Evolutionary conservation across 1,140 invertebrate species (phyloP).

Genomic region (Nebria ingens): DNA sequence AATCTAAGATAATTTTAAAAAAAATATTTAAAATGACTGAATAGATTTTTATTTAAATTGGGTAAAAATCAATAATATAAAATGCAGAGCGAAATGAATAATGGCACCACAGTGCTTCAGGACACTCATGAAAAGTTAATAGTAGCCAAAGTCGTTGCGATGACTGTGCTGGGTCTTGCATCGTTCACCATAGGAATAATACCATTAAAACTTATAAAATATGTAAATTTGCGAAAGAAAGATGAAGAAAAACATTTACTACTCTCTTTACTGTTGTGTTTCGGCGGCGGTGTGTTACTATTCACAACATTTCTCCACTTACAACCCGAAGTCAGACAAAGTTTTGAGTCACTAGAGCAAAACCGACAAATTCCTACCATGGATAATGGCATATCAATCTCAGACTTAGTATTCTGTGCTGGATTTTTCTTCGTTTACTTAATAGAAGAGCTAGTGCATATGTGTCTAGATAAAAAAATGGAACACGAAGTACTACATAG

Average conservation of each 20-base stretch:
- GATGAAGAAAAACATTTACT: slow-evolving; percentile 36
- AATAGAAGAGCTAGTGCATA: slow-evolving; percentile 58
- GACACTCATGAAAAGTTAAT: slow-evolving; percentile 20
- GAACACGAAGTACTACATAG: slow-evolving; percentile 42
- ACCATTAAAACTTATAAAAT: slow-evolving; percentile 46
- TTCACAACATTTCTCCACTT: slow-evolving; percentile 69
- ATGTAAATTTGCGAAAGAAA: slow-evolving; percentile 29
- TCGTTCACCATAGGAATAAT: slow-evolving; percentile 59
- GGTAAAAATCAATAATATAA: too few species aligned
- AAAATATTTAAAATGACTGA: too few species aligned
- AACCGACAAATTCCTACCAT: slow-evolving; percentile 34
- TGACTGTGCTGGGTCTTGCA: slow-evolving; percentile 53
- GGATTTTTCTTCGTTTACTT: slow-evolving; percentile 67
- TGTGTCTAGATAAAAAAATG: slow-evolving; percentile 39
- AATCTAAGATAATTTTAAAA: too few species aligned
- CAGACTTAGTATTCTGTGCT: slow-evolving; percentile 54
- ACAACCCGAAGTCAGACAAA: slow-evolving; percentile 60
- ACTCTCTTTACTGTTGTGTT: slow-evolving; percentile 56
- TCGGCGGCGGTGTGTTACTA: slow-evolving; percentile 70
- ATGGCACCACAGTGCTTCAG: neutral
- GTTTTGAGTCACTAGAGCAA: slow-evolving; percentile 34
- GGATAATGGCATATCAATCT: slow-evolving; percentile 39
- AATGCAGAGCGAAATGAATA: neutral
- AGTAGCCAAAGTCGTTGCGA: slow-evolving; percentile 54
- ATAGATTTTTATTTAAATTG: too few species aligned